Base-by-base conservation (phyloP, 2,113 vertebrate genomes). In the Cnemophilus loriae region DNA sequence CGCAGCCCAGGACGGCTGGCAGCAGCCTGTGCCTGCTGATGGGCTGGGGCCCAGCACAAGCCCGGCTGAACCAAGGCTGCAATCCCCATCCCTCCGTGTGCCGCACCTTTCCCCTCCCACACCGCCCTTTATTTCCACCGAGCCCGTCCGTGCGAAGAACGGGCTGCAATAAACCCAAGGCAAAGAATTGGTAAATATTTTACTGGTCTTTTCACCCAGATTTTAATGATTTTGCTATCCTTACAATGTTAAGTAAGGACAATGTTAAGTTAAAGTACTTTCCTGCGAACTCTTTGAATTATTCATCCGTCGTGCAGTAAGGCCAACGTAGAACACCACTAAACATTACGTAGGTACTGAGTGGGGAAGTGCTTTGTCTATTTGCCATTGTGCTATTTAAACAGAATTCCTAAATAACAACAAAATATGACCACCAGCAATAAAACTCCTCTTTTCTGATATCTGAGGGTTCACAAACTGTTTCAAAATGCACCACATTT, bases 201-300 rank as follows among this genome's bases (percentile, higher is more conserved):
- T 39, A 35, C 67, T 32, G 47, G 37, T 67, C 33, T 92, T 92
- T 91, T 67, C 75, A 44, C 60, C 27, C 12, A 3, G 22, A 37
- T 70, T 84, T 89, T 52, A 81, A 78, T 52, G 10, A 33, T 94
- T 95, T 89, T 60, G 30, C 15, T 50, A 39, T 41, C 52, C 41
- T 30, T 35, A 68, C 42, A 69, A 71, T 86, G 90, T 89, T 59
- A n/a, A n/a, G n/a, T n/a, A n/a, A n/a, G n/a, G n/a, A n/a, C n/a
- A n/a, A n/a, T n/a, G n/a, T n/a, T n/a, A n/a, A n/a, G n/a, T n/a
- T n/a, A 21, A 90, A 80, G 73, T n/a, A 60, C 47, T 82, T 88
- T 64, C 53, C 41, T 57, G 80, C 86, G 69, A 82, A 89, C 41
- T 20, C 26, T 59, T 67, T 90, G 89, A 78, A 93, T 96, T 91